A percentile compares a stretch with the other conserved stretches of the same genome.
Conservation (phyloP, 2,113 vertebrate genomes). For the Nothoprocta pentlandii region DNA sequence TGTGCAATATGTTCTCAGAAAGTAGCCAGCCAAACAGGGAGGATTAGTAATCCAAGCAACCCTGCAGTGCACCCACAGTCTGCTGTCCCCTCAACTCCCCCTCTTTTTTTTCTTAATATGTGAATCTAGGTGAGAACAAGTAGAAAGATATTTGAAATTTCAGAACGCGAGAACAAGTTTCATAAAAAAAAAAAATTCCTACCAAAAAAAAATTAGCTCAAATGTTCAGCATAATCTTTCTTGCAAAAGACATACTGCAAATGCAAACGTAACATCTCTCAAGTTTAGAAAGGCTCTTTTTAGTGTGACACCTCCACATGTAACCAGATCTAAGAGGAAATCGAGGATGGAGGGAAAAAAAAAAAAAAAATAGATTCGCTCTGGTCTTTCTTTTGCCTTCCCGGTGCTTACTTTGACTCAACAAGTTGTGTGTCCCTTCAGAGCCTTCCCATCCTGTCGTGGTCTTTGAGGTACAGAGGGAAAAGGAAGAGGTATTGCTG, state of each 20-base stretch:
- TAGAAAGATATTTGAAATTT: background rate
- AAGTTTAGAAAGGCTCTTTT: background rate
- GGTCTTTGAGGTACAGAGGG: background rate
- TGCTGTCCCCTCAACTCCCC: background rate
- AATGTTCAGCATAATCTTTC: background rate
- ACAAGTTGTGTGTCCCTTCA: constrained; percentile 6
- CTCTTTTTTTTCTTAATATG: too few species aligned
- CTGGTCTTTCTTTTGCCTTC: constrained; percentile 1
- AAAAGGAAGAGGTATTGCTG: constrained; percentile 23
- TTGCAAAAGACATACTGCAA: background rate
- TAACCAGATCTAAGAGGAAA: background rate
- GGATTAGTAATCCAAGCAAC: constrained; percentile 21
- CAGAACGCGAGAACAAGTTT: background rate
- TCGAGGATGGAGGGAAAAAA: too few species aligned
- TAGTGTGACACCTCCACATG: background rate
- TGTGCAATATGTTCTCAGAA: constrained; percentile 70
- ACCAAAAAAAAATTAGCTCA: background rate
- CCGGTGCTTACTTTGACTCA: constrained; percentile 29
- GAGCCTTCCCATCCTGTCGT: constrained; percentile 13
- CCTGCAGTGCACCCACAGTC: background rate
- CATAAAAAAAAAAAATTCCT: background rate
- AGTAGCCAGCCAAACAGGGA: constrained; percentile 59
- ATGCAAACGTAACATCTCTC: background rate
- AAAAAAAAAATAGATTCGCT: background rate
- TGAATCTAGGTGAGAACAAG: background rate